phyloP scores from a whole-genome alignment of 2,888 invertebrate genomes.

The Oligia latruncula region DNA sequence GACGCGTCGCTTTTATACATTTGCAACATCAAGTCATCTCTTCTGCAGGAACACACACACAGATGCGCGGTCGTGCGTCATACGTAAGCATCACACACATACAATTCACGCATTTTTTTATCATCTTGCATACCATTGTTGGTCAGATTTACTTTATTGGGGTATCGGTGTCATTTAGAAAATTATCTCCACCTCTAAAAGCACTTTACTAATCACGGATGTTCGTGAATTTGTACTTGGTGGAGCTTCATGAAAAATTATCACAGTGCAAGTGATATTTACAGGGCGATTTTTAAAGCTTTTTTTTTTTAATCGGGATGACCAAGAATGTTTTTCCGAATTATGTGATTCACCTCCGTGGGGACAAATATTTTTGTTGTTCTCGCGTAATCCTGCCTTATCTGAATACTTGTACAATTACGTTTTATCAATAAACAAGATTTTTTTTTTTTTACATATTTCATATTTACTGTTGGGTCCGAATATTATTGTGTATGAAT shows the following conservation, averaged over 20 bases:
- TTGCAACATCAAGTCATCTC: conserved; percentile 87
- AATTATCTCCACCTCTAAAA: conserved; percentile 73
- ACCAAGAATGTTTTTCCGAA: conserved; percentile 63
- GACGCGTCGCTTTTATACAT: conserved; percentile 88
- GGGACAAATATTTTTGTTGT: conserved; percentile 66
- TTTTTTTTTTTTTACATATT: conserved; percentile 62
- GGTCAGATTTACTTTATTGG: conserved; percentile 80
- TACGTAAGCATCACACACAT: conserved; percentile 72
- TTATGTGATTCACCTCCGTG: conserved; percentile 71
- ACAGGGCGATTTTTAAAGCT: conserved; percentile 35
- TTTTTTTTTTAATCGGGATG: conserved; percentile 45
- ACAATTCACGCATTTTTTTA: conserved; percentile 81
- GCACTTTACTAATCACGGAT: conserved; percentile 69
- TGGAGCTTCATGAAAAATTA: conserved; percentile 64
- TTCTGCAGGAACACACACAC: conserved; percentile 77
- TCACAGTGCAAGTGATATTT: conserved; percentile 11
- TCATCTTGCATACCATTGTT: conserved; percentile 82
- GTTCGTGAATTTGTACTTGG: conserved; percentile 67
- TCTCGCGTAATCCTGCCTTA: conserved; percentile 67
- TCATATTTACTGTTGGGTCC: conserved; percentile 55
- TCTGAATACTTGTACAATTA: conserved; percentile 68
- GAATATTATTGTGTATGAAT: conserved; percentile 63
- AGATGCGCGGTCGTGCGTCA: conserved; percentile 72
- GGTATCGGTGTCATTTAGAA: conserved; percentile 81
- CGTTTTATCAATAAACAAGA: conserved; percentile 67